Conservation (phyloP, 2,888 invertebrate species). For the Hoplodrina blanda region DNA sequence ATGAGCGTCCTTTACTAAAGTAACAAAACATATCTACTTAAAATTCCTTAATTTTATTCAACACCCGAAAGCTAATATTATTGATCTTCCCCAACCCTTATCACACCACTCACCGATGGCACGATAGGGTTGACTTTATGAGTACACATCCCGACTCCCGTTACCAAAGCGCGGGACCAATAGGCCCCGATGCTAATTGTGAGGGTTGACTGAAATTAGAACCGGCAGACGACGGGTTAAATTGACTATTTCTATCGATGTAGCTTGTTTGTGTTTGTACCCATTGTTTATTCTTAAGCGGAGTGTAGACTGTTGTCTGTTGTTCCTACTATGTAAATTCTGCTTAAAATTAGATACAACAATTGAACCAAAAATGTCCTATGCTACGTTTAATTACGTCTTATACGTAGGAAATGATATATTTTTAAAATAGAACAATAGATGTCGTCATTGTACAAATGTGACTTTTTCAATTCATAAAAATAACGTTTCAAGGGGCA, state of each 20-base stretch:
- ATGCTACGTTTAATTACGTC: no score
- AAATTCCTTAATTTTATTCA: conserved; percentile 33
- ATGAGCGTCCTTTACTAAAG: neutral
- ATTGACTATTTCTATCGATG: conserved; percentile 56
- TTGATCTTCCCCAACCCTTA: conserved; percentile 54
- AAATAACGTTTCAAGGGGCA: no score
- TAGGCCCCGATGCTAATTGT: conserved; percentile 72
- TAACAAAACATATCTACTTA: conserved; percentile 9
- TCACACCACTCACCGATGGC: conserved; percentile 46
- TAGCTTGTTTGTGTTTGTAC: conserved; percentile 38
- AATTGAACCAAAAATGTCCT: neutral
- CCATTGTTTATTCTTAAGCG: conserved; percentile 22
- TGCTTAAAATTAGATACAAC: neutral
- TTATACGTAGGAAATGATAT: no score
- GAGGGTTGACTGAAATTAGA: conserved; percentile 72
- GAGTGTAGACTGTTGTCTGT: neutral
- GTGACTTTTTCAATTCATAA: no score
- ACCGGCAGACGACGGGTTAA: conserved; percentile 58
- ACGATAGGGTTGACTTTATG: conserved; percentile 53
- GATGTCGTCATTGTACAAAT: no score
- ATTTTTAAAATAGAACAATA: no score
- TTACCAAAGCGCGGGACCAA: conserved; percentile 68
- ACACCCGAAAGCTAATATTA: conserved; percentile 48
- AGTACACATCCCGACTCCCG: conserved; percentile 58
- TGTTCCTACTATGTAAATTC: neutral